Evolutionary conservation across 2,797 vertebrate genomes (phyloP).

Genomic region (Heteromormyrus szaboi): DNA sequence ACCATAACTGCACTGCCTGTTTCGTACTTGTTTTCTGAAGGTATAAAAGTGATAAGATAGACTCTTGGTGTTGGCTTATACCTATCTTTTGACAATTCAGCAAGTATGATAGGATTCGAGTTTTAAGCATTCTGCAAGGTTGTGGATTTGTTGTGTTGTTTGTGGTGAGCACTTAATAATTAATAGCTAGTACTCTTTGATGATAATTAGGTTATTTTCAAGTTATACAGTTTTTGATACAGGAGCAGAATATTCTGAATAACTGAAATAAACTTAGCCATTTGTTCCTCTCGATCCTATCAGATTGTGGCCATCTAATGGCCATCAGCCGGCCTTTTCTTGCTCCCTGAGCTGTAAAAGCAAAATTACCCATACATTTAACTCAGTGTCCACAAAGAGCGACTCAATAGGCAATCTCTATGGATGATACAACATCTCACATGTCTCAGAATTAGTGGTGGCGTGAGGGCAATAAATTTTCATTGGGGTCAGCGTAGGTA

Average conservation of each 20-base stretch:
- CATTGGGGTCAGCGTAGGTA: constrained; percentile 58
- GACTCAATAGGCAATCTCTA: constrained; percentile 53
- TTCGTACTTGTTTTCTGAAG: background rate
- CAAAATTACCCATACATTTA: constrained; percentile 47
- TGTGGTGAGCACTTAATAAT: background rate
- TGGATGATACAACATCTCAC: constrained; percentile 49
- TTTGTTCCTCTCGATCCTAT: background rate
- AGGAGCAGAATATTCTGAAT: background rate
- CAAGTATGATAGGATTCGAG: background rate
- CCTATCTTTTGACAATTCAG: background rate
- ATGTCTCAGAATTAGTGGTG: constrained; percentile 54
- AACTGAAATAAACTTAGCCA: background rate
- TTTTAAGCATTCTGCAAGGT: background rate
- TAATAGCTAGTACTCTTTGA: background rate
- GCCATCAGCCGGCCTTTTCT: background rate
- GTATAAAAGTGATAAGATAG: background rate
- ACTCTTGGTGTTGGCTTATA: background rate
- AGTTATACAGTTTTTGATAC: background rate
- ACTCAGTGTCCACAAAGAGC: constrained; percentile 42
- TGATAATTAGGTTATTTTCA: background rate
- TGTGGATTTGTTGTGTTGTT: background rate
- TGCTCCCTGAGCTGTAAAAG: constrained; percentile 43
- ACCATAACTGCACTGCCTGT: background rate
- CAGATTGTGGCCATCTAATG: background rate
- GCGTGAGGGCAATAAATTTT: constrained; percentile 62